These are phyloP conservation scores for Salvelinus fontinalis DNA, from an alignment of 2,113 vertebrate species.

Conservation along the genomic window DNA sequence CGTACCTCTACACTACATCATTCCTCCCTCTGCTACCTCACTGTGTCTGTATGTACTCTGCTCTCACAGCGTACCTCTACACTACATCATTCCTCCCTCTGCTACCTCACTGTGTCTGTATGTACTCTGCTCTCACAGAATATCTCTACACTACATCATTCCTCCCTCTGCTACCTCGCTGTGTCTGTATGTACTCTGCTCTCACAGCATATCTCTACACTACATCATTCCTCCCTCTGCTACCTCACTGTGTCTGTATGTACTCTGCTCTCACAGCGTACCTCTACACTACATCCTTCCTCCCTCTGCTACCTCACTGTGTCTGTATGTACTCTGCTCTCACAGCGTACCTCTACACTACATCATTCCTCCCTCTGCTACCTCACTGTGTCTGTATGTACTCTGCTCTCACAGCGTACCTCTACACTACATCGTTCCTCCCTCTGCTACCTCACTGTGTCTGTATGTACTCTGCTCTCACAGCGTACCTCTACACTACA, in stretches of 20 bases:
- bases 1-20: no score
- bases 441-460: neutral
- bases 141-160: neutral
- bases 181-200: constrained; percentile 1
- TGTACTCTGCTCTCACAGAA: neutral
- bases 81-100: no score
- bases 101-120: neutral
- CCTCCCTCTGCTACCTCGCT: neutral
- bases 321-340: constrained; percentile 3
- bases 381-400: neutral
- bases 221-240: neutral
- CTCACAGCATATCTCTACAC: neutral
- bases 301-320: neutral
- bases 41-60: no score
- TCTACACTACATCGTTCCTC: neutral
- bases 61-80: no score
- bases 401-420: neutral
- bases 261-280: neutral
- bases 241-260: neutral
- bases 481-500: no score
- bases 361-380: neutral
- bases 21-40: no score
- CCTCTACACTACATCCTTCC: no score
- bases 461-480: constrained; percentile 3
- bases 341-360: neutral